Base-by-base conservation (phyloP, 2,888 invertebrate genomes). In the Pristionchus entomophagus region DNA sequence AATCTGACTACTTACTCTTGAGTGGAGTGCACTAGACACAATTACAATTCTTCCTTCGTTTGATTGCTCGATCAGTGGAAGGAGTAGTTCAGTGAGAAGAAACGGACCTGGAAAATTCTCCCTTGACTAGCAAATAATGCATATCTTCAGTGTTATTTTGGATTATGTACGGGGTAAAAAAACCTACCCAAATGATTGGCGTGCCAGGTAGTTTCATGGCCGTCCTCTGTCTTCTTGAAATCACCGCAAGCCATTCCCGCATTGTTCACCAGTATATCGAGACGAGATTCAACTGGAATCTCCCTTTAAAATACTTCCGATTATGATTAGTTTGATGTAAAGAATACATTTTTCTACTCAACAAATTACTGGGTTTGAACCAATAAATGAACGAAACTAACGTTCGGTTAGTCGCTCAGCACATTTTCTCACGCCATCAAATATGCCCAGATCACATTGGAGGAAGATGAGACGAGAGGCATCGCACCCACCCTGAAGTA, bases 181-280 rank as follows among this genome's bases (percentile, higher is more conserved):
- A 8, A 56, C 17, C 3, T 14, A 4, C 97, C 96, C 90, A 97
- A 94, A 94, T 97, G 97, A 94, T 98, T 98, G 12, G 96, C 96
- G 84, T 96, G 96, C 94, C 97, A 96, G 92, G 97, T 97, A 22
- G 96, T 95, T 94, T 98, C 97, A 92, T 96, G 96, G 0, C 97
- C 97, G 93, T 97, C 97, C 89, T 95, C 95, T 0, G 97, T 96
- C 89, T 56, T 8, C 22, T 56, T 56, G 56, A 56, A 56, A 5
- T 22, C n/a, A 5, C 19, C 14, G 5, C 8, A 5, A 8, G 19
- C 19, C 69, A 97, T 96, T 45, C 97, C 97, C 92, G 97, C 97
- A 96, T 93, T 89, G 94, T 94, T 93, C 88, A 90, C 90, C 62
- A 95, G 87, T 65, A 93, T 90, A 87, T 93, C 93, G 38, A 93